phyloP scores from a whole-genome alignment of 2,797 vertebrate genomes.

The Leucoraja ocellata region DNA sequence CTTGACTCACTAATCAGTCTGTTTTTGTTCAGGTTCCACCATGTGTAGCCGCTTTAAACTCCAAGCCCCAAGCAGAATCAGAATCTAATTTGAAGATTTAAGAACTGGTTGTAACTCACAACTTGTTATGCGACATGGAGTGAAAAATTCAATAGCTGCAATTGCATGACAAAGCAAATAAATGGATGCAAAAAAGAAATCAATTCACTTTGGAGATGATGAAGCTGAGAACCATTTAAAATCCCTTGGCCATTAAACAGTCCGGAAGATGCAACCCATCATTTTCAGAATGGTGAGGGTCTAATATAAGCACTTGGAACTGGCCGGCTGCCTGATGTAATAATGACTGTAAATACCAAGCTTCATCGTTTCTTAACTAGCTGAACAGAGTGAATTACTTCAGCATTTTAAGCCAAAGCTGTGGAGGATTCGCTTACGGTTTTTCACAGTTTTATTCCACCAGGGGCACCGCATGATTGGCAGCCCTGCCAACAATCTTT shows the following conservation, averaged over 20 bases:
- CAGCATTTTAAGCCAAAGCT: neutral
- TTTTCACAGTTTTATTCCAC: neutral
- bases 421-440: neutral
- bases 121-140: neutral
- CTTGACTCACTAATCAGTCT: too few species aligned
- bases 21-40: too few species aligned
- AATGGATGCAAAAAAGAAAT: neutral
- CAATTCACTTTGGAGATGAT: neutral
- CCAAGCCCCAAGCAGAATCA: neutral
- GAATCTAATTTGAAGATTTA: neutral
- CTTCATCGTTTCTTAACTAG: neutral
- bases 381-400: neutral
- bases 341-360: neutral
- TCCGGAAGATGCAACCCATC: neutral
- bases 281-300: neutral
- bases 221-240: neutral
- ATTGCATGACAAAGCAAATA: neutral
- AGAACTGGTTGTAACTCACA: neutral
- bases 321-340: neutral
- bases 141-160: neutral
- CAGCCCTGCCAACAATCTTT: too few species aligned
- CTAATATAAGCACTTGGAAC: neutral
- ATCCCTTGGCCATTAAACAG: neutral
- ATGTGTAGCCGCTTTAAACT: too few species aligned
- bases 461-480: too few species aligned